A percentile compares a stretch with the other conserved stretches of the same genome.
These are phyloP conservation scores for Leptonema lineaticorne DNA, from an alignment of 1,140 invertebrate species.

Conservation along the genomic window DNA sequence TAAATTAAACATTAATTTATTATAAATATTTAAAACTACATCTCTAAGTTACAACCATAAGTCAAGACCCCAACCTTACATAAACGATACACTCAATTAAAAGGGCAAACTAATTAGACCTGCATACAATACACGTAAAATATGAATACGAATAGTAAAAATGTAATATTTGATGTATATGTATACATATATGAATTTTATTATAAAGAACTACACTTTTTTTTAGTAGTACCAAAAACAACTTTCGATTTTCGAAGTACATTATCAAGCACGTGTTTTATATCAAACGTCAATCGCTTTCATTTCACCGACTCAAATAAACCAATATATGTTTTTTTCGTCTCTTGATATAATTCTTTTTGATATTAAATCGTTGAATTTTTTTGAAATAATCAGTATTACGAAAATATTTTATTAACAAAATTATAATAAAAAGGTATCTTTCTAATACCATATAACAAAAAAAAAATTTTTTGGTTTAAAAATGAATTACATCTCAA, in stretches of 20 bases:
- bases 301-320: slow-evolving; percentile 12
- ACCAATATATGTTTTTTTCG: too few species aligned
- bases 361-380: too few species aligned
- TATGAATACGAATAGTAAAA: not conserved
- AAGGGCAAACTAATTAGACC: slow-evolving; percentile 1
- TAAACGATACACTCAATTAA: not conserved
- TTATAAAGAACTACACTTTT: not conserved
- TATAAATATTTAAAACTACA: too few species aligned
- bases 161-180: not conserved
- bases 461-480: too few species aligned
- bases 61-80: not conserved
- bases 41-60: not conserved
- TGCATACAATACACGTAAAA: too few species aligned
- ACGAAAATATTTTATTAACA: too few species aligned
- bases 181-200: not conserved
- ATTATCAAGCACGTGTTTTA: slow-evolving; percentile 7
- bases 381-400: too few species aligned
- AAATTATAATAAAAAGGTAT: too few species aligned
- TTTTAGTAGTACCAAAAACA: slow-evolving; percentile 15
- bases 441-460: too few species aligned
- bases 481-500: too few species aligned
- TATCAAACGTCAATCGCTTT: slow-evolving; percentile 19
- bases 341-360: too few species aligned
- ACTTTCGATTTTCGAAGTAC: slow-evolving; percentile 20
- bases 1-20: too few species aligned